Evolutionary conservation across 1,140 invertebrate genomes (phyloP).

Genomic region (Manduca sexta): DNA sequence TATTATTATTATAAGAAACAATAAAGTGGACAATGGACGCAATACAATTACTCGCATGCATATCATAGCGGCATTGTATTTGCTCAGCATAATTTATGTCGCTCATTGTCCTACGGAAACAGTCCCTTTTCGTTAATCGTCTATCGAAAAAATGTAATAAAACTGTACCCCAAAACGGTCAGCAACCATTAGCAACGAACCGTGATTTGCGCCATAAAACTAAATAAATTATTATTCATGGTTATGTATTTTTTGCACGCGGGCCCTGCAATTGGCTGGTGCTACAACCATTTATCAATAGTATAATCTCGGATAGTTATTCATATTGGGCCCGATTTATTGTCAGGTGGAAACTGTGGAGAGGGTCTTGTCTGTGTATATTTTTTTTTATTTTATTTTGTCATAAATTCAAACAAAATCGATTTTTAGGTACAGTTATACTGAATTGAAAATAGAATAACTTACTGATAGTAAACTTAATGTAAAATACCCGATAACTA

Average conservation of each 20-base stretch:
- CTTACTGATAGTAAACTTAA: too few relatives aligned
- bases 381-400: background rate
- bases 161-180: slow-evolving; percentile 53
- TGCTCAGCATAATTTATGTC: slow-evolving; percentile 60
- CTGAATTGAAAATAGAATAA: too few relatives aligned
- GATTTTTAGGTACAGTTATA: too few relatives aligned
- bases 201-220: slow-evolving; percentile 57
- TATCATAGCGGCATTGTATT: slow-evolving; percentile 39
- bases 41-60: slow-evolving; percentile 20
- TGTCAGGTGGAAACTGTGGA: slow-evolving; percentile 28
- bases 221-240: slow-evolving; percentile 60
- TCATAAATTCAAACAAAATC: too few relatives aligned
- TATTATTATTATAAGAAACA: too few relatives aligned
- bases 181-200: slow-evolving; percentile 52
- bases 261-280: slow-evolving; percentile 38
- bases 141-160: slow-evolving; percentile 62
- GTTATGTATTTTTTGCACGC: slow-evolving; percentile 33
- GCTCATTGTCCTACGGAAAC: slow-evolving; percentile 57
- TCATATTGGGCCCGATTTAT: slow-evolving; percentile 51
- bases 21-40: background rate
- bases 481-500: too few relatives aligned
- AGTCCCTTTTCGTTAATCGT: slow-evolving; percentile 58
- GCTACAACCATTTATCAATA: slow-evolving; percentile 59
- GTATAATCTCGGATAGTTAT: slow-evolving; percentile 59
- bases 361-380: slow-evolving; percentile 11